Conservation (phyloP, 1,140 invertebrate species). For the Drosophila pseudoananassae region DNA sequence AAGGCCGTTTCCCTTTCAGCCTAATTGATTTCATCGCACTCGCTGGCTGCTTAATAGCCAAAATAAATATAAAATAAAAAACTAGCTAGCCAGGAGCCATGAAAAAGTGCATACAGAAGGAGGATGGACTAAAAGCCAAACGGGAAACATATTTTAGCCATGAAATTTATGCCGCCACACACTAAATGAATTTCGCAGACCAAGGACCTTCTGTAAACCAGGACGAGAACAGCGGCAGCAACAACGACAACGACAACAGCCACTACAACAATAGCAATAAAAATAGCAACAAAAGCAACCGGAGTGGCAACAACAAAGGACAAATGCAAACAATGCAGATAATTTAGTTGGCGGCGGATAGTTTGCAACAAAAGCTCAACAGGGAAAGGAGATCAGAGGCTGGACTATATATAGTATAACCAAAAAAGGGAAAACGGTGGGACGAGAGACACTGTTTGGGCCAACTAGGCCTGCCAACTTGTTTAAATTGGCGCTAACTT, state of each 20-base stretch:
- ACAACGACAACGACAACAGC: slow-evolving; percentile 18
- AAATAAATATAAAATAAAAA: slow-evolving; percentile 43
- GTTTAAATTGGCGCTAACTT: slow-evolving; percentile 65
- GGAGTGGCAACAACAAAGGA: slow-evolving; percentile 39
- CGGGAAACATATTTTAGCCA: slow-evolving; percentile 71
- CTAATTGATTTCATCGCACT: slow-evolving; percentile 64
- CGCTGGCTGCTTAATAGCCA: slow-evolving; percentile 21
- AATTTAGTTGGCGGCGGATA: slow-evolving; percentile 72
- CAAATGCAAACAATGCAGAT: slow-evolving; percentile 76
- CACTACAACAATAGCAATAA: slow-evolving; percentile 17
- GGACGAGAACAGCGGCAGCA: slow-evolving; percentile 31
- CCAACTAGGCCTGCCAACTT: slow-evolving; percentile 49
- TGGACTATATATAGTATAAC: slow-evolving; percentile 6
- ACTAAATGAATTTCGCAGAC: slow-evolving; percentile 63
- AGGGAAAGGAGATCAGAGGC: slow-evolving; percentile 8
- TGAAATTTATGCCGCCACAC: slow-evolving; percentile 75
- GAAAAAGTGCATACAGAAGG: slow-evolving; percentile 21
- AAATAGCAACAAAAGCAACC: not conserved
- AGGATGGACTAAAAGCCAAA: slow-evolving; percentile 49
- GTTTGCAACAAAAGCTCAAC: slow-evolving; percentile 49
- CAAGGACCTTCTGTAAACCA: slow-evolving; percentile 36
- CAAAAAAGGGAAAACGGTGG: not conserved
- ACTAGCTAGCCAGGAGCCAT: slow-evolving; percentile 54
- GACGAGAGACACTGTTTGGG: not conserved
- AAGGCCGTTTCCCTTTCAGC: slow-evolving; percentile 15